phyloP scores from a whole-genome alignment of 2,888 invertebrate genomes.

The Scrobipalpa atriplicella region DNA sequence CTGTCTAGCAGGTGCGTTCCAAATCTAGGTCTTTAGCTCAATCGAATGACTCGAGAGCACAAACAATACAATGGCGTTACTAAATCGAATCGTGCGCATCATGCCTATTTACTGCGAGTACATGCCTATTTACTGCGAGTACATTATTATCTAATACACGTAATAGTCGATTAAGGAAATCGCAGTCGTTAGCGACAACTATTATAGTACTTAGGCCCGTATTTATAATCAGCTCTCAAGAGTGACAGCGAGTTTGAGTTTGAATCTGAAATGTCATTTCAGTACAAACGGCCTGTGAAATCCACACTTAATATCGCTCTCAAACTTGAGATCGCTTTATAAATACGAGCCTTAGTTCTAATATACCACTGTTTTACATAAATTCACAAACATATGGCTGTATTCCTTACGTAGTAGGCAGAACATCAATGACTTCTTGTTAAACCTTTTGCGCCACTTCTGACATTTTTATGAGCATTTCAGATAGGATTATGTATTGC shows the following conservation, averaged over 20 bases:
- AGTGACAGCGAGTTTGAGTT: too few relatives aligned
- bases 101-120: neutral
- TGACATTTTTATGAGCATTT: too few relatives aligned
- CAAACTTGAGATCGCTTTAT: too few relatives aligned
- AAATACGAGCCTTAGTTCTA: too few relatives aligned
- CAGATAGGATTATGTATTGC: too few relatives aligned
- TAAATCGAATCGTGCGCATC: slow-evolving; percentile 16
- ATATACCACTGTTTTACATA: neutral
- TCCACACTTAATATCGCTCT: too few relatives aligned
- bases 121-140: too few relatives aligned
- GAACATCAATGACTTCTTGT: neutral
- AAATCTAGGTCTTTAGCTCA: slow-evolving; percentile 10
- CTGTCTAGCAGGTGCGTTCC: neutral
- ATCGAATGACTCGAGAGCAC: neutral
- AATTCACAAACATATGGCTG: neutral
- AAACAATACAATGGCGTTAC: slow-evolving; percentile 11
- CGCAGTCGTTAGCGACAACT: slow-evolving; percentile 10
- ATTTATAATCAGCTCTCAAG: too few relatives aligned
- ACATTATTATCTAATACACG: slow-evolving; percentile 2
- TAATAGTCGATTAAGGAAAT: slow-evolving; percentile 21
- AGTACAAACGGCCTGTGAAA: too few relatives aligned
- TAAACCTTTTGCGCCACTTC: too few relatives aligned
- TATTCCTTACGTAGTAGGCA: neutral
- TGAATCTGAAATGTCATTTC: too few relatives aligned
- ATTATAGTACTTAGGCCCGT: slow-evolving; percentile 13